Percentiles rank a stretch among this genome's conserved stretches.
Evolutionary conservation across 1,140 invertebrate genomes (phyloP).

Genomic region (Leptinotarsa defecta): DNA sequence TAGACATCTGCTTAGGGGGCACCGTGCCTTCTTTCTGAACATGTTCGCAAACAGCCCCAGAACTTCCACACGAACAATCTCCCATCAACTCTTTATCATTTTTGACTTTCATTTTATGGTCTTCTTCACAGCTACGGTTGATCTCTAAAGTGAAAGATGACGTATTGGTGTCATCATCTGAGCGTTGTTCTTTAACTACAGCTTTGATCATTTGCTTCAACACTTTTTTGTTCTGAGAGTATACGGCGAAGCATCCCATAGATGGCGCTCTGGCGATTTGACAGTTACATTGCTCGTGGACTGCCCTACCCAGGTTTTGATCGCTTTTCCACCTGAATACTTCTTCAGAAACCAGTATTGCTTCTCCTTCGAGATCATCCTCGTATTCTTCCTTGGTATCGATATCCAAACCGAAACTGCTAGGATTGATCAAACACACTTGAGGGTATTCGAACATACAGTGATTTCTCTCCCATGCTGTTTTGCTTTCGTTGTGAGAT

Average conservation of each 20-base stretch:
- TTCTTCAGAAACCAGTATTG: not conserved
- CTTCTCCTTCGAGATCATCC: too few species aligned
- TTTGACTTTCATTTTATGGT: not conserved
- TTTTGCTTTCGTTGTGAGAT: not conserved
- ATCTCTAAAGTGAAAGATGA: not conserved
- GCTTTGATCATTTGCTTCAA: not conserved
- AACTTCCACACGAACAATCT: conserved; percentile 7
- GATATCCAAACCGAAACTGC: too few species aligned
- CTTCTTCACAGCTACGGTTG: not conserved
- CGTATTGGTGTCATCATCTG: not conserved
- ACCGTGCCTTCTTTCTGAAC: not conserved
- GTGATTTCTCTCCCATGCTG: not conserved
- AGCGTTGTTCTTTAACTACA: not conserved
- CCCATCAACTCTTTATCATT: not conserved
- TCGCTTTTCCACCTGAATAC: not conserved
- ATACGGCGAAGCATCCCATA: not conserved
- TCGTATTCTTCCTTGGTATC: too few species aligned
- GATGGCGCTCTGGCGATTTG: not conserved
- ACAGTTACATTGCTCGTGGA: too few species aligned
- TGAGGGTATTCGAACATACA: too few species aligned
- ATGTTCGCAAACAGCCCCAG: conserved; percentile 3
- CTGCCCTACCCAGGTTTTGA: too few species aligned
- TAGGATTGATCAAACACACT: too few species aligned
- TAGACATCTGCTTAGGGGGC: not conserved
- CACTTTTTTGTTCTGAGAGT: not conserved